Conservation (phyloP, 64 coral and sea anemone genomes). For the Actinia tenebrosa region DNA sequence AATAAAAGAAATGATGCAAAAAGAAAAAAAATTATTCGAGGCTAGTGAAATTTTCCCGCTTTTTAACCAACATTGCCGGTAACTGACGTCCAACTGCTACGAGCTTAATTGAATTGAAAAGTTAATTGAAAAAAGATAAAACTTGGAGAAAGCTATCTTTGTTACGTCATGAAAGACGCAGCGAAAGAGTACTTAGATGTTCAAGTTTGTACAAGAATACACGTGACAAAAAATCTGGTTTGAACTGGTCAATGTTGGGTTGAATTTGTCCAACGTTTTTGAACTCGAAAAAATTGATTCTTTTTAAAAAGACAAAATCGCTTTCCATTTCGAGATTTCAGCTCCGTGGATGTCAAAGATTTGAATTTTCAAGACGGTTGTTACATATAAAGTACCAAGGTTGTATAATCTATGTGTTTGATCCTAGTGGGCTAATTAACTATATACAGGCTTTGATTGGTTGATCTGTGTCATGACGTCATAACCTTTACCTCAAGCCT, state of each 20-base stretch:
- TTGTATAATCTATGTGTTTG: background rate
- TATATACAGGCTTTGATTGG: background rate
- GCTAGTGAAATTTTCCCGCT: background rate
- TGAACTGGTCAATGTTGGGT: background rate
- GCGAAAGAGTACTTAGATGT: background rate
- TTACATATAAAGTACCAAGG: constrained; percentile 3
- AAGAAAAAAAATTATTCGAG: background rate
- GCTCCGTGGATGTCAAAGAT: background rate
- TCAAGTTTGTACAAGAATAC: background rate
- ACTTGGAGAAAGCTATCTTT: background rate
- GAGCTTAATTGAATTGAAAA: background rate
- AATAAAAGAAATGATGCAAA: background rate
- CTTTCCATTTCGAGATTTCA: background rate
- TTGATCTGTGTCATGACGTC: background rate
- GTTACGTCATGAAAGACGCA: background rate
- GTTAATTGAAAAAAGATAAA: background rate
- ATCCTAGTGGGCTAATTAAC: background rate
- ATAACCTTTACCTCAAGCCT: background rate
- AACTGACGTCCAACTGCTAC: background rate
- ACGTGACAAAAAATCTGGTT: background rate
- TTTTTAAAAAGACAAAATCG: background rate
- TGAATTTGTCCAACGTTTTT: background rate
- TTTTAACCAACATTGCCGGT: background rate
- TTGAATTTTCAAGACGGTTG: background rate
- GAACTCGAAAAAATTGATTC: background rate